Conservation (phyloP, 2,797 vertebrate species). For the Choloepus didactylus region DNA sequence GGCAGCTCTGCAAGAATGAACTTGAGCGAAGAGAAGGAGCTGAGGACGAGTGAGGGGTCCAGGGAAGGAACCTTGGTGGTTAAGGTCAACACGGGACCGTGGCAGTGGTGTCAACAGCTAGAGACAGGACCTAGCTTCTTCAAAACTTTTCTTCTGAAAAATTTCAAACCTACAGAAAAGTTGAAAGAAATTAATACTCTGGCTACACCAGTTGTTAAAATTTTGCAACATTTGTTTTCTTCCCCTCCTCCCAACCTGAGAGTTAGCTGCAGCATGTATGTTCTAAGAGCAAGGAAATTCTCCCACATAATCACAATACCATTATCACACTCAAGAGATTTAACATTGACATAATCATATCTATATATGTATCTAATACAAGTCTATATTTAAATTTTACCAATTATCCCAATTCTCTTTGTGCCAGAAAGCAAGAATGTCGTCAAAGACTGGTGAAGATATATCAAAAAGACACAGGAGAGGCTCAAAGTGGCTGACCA, state of each 20-base stretch:
- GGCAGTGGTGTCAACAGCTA: neutral
- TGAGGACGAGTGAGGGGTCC: rapidly evolving
- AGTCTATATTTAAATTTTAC: neutral
- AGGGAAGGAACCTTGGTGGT: rapidly evolving
- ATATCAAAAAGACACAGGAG: neutral
- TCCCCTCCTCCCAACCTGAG: neutral
- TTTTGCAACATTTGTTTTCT: neutral
- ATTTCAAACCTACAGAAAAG: neutral
- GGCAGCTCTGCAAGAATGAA: neutral
- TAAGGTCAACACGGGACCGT: rapidly evolving
- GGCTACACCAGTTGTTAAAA: neutral
- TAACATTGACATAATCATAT: neutral
- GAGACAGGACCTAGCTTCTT: neutral
- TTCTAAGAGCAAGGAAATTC: neutral
- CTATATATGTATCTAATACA: neutral
- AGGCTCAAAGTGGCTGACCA: neutral
- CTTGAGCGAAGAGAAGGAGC: rapidly evolving
- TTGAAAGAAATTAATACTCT: neutral
- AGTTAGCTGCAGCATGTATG: neutral
- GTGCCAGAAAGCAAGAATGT: neutral
- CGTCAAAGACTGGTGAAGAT: neutral
- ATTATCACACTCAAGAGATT: neutral
- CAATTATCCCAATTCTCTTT: neutral
- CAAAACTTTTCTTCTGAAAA: neutral
- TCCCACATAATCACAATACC: neutral